phyloP scores from a whole-genome alignment of 1,140 invertebrate genomes.

The Drosophila ohnishii region DNA sequence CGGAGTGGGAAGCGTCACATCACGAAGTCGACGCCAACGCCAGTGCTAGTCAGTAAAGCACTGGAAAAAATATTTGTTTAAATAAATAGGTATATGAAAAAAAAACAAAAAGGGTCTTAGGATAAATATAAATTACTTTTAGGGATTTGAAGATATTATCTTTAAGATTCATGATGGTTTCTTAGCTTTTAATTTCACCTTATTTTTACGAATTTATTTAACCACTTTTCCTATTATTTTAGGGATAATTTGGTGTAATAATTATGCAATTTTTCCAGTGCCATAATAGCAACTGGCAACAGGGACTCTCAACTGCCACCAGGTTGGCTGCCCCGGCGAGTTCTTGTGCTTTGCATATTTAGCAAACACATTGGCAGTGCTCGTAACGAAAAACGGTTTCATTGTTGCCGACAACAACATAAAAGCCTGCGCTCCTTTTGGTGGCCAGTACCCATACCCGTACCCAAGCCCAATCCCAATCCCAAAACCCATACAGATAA shows the following conservation, averaged over 20 bases:
- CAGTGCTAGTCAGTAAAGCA: slow-evolving; percentile 20
- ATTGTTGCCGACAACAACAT: slow-evolving; percentile 79
- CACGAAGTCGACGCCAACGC: slow-evolving; percentile 76
- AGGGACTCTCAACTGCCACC: slow-evolving; percentile 48
- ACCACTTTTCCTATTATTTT: fast-evolving
- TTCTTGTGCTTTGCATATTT: slow-evolving; percentile 78
- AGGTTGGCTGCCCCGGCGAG: slow-evolving; percentile 46
- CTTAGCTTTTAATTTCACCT: not conserved
- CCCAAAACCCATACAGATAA: slow-evolving; percentile 56
- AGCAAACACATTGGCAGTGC: slow-evolving; percentile 76
- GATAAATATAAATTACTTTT: not conserved
- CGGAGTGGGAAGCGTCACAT: slow-evolving; percentile 75
- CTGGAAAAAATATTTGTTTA: not conserved
- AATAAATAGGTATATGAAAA: not conserved
- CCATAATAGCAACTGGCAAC: slow-evolving; percentile 38
- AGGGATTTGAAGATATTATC: not conserved
- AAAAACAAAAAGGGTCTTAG: fast-evolving
- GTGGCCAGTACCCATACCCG: slow-evolving; percentile 43
- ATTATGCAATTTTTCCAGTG: not conserved
- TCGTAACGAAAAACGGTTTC: slow-evolving; percentile 81
- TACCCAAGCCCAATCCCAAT: slow-evolving; percentile 21
- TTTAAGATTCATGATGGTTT: not conserved
- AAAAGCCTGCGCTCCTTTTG: slow-evolving; percentile 78
- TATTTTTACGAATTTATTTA: fast-evolving
- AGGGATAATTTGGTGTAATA: not conserved